phyloP scores from a whole-genome alignment of 2,797 vertebrate genomes.

The Coluber constrictor region DNA sequence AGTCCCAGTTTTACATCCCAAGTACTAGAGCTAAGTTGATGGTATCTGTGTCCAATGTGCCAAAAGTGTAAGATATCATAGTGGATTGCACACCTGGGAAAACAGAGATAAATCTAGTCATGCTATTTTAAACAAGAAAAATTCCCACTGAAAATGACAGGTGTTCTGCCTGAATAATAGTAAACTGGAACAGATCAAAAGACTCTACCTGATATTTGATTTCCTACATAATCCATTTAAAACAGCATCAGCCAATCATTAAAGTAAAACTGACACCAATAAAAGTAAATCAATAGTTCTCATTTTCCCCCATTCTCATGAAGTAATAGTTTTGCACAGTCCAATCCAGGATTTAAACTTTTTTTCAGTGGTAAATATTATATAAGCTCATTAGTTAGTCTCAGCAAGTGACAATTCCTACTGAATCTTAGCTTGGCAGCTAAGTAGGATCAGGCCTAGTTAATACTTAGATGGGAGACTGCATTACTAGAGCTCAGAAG shows the following conservation, averaged over 20 bases:
- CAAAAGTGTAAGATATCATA: slow-evolving; percentile 41
- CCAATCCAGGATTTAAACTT: slow-evolving; percentile 56
- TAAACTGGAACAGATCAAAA: neutral
- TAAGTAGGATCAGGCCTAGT: neutral
- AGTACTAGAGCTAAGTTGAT: slow-evolving; percentile 26
- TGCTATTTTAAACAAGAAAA: slow-evolving; percentile 8
- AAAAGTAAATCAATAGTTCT: slow-evolving; percentile 38
- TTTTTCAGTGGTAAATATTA: slow-evolving; percentile 27
- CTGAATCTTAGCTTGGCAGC: neutral
- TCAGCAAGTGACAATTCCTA: neutral
- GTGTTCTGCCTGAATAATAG: neutral
- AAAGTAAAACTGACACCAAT: slow-evolving; percentile 23
- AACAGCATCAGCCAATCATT: slow-evolving; percentile 15
- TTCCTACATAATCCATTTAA: slow-evolving; percentile 20
- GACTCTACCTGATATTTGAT: slow-evolving; percentile 20
- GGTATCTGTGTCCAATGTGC: slow-evolving; percentile 25
- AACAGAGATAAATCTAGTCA: neutral
- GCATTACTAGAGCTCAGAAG: neutral
- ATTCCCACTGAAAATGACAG: neutral
- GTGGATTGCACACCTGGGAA: neutral
- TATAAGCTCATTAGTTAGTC: neutral
- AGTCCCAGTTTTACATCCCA: slow-evolving; percentile 39
- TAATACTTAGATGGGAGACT: neutral
- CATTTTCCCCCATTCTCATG: slow-evolving; percentile 37
- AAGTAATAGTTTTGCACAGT: slow-evolving; percentile 52